Conservation (phyloP, 2,113 vertebrate species). For the Nibea albiflora region DNA sequence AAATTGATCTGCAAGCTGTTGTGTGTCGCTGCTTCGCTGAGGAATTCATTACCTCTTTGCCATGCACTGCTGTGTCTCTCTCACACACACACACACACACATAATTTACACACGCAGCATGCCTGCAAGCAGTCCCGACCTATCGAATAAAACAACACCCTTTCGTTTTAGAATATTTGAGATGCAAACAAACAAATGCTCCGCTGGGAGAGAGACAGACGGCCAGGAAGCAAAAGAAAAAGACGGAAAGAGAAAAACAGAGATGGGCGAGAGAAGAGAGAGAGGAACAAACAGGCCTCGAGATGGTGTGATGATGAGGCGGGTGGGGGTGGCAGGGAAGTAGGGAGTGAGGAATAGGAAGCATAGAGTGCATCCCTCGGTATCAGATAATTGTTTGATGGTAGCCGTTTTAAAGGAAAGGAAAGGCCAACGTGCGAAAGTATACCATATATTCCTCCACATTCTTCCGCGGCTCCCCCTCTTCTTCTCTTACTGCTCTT, state of each 20-base stretch:
- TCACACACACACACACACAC: slow-evolving; percentile 3
- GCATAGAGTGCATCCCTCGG: slow-evolving; percentile 8
- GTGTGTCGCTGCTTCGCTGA: slow-evolving; percentile 79
- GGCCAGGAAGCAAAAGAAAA: slow-evolving; percentile 15
- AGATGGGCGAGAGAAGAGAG: not conserved
- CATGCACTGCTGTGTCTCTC: slow-evolving; percentile 68
- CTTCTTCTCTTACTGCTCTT: slow-evolving; percentile 30
- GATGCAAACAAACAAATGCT: slow-evolving; percentile 82
- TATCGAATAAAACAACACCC: slow-evolving; percentile 72
- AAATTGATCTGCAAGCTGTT: slow-evolving; percentile 87
- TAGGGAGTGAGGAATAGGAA: not conserved
- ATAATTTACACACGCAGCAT: slow-evolving; percentile 34
- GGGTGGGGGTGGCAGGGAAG: slow-evolving; percentile 8
- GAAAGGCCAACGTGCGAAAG: not conserved
- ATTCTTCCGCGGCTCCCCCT: not conserved
- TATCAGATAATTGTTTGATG: slow-evolving; percentile 41
- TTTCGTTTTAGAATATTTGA: slow-evolving; percentile 76
- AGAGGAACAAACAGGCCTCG: slow-evolving; percentile 23
- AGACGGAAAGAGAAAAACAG: slow-evolving; percentile 21
- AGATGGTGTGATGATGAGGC: slow-evolving; percentile 47
- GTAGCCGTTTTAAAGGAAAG: slow-evolving; percentile 23
- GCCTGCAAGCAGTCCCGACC: slow-evolving; percentile 69
- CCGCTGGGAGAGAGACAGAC: slow-evolving; percentile 53
- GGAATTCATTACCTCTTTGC: slow-evolving; percentile 84
- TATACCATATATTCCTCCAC: not conserved